Base-by-base conservation (phyloP, 2,888 invertebrate species). In the Tetrapedia diversipes region DNA sequence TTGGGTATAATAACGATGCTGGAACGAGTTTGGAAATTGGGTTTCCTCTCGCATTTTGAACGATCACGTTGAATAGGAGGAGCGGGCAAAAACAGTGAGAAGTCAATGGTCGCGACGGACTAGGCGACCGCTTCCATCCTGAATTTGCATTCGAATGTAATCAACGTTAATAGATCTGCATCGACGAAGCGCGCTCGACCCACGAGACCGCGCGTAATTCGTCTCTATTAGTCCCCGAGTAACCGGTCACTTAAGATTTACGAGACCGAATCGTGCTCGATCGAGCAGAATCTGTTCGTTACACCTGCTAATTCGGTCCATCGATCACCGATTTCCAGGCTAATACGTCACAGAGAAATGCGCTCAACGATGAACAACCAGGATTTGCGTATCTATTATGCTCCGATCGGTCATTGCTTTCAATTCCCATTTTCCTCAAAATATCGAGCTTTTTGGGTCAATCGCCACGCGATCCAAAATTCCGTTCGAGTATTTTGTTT, bases 71-170 rank as follows among this genome's bases (percentile, higher is more conserved):
- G n/a, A n/a, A n/a, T n/a, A n/a, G n/a, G n/a, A n/a, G n/a, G n/a
- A n/a, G n/a, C n/a, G n/a, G n/a, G n/a, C n/a, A n/a, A n/a, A n/a
- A n/a, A n/a, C n/a, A n/a, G n/a, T n/a, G n/a, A n/a, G n/a, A 11
- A 19, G 7, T 2, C 11, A n/a, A 32, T 22, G 14, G 22, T 29
- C 67, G 19, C 59, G 24, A 45, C 14, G 64, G 45, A 61, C 59
- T 51, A 22, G 65, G 56, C 16, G 51, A 22, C 29, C 47, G 54
- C 11, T 61, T 41, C 47, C 64, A 34, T 67, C 63, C 61, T 10
- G 64, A 60, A 82, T 81, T 81, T 81, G 79, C 80, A 77, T 82
- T 77, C 82, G 77, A 71, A 77, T 71, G 79, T 77, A 79, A 81
- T 82, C 79, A 77, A 67, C 79, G 77, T 79, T 81, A 77, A 81